A percentile compares a stretch with the other conserved stretches of the same genome.
These are phyloP conservation scores for Apodemus agrarius DNA, from an alignment of 2,797 vertebrate species.

Conservation along the genomic window DNA sequence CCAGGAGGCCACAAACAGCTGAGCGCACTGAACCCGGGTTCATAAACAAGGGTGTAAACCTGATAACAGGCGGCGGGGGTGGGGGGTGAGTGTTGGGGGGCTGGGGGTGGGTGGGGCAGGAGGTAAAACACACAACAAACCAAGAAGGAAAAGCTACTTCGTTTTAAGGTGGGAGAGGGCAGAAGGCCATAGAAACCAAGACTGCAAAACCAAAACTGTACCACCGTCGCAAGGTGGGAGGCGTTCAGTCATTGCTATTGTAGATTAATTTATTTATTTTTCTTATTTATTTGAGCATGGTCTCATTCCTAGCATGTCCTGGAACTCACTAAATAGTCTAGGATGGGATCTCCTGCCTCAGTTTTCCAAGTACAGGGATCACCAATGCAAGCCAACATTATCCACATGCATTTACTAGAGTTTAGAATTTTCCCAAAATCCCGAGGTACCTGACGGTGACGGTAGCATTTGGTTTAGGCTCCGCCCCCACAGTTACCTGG, in stretches of 20 bases:
- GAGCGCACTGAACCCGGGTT: not conserved
- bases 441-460: not conserved
- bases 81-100: no score
- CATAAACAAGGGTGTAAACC: conserved; percentile 82
- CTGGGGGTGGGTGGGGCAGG: fast-evolving
- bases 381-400: not conserved
- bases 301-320: not conserved
- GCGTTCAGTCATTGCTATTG: not conserved
- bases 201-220: not conserved
- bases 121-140: not conserved
- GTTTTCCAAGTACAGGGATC: not conserved
- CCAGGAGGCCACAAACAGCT: conserved; percentile 68
- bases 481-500: not conserved
- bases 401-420: not conserved
- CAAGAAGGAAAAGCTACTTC: not conserved
- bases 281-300: not conserved
- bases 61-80: fast-evolving
- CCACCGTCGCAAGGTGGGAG: not conserved
- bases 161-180: not conserved
- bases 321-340: not conserved
- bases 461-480: not conserved
- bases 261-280: not conserved
- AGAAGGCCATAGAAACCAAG: not conserved
- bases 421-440: not conserved
- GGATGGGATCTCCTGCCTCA: not conserved